Evolutionary conservation across 1,140 invertebrate genomes (phyloP), one percentile per base, ranked within the genome.

Genomic region (Drosophila gunungcola): DNA sequence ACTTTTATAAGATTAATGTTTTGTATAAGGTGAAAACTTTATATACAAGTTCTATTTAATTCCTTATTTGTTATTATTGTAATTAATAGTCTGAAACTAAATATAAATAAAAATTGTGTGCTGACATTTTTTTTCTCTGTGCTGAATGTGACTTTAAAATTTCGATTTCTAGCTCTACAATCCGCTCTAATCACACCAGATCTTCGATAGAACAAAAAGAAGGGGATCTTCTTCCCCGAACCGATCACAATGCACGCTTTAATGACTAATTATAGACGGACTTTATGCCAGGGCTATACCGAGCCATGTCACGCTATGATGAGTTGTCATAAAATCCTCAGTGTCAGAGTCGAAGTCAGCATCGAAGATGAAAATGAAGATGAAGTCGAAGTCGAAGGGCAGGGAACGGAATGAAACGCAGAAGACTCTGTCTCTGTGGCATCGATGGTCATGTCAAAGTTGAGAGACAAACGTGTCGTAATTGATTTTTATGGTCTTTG

Each of bases 321-420:
- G 84, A 89, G 80, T 90, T 89, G 84, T 89, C 84, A 89, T 89
- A 89, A 89, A 89, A 90, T 89, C 69, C 80, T 84, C 84, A 89
- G 65, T 64, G 80, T 74, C 72, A 63, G 69, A 68, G 76, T 46
- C 49, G 45, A 9, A 69, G 55, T 52, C 52, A 36, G 38, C 38
- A 12, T 52, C 45, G 27, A 16, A 68, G 46, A 68, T 65, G 64
- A 52, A 52, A n/a, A 53, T 43, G 34, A 55, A 27, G 65, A 6
- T 36, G 62, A 72, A 69, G 65, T 11, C 67, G 32, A 12, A 45
- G 39, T 16, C 13, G 7, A 25, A 48, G 29, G 25, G 34, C 34
- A 42, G 45, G 45, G 21, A 12, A 41, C 25, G 41, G 29, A 68
- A 45, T 4, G 38, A 25, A 45, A 38, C 29, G 12, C 6, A 29